phyloP scores from a whole-genome alignment of 2,888 invertebrate species.

The Orthonevra nobilis region DNA sequence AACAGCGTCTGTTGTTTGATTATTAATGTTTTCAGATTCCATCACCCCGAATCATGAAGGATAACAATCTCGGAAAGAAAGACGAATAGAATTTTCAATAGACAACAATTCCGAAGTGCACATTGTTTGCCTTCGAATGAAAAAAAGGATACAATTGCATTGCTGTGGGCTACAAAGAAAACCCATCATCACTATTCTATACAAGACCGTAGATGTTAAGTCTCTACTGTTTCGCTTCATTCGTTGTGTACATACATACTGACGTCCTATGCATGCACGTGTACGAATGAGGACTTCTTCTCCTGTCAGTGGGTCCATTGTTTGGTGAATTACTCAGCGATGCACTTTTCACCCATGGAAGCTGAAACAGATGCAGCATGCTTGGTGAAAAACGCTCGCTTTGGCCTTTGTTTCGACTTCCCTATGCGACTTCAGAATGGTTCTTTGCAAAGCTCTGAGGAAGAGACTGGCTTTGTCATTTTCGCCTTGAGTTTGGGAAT shows the following conservation, averaged over 20 bases:
- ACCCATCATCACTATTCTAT: background rate
- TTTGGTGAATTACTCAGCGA: constrained; percentile 55
- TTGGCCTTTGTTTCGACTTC: constrained; percentile 48
- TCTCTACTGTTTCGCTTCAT: constrained; percentile 35
- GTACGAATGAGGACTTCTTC: constrained; percentile 27
- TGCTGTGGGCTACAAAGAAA: constrained; percentile 8
- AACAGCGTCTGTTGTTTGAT: constrained; percentile 2
- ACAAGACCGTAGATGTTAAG: constrained; percentile 17
- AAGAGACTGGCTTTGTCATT: constrained; percentile 4
- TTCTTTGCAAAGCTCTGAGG: constrained; percentile 31
- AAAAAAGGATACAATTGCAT: constrained; percentile 42
- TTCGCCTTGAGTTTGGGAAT: constrained; percentile 13
- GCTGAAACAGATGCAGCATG: constrained; percentile 44
- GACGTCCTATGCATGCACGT: background rate
- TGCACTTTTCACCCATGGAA: constrained; percentile 51
- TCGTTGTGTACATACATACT: constrained; percentile 24
- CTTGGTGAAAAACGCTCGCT: constrained; percentile 29
- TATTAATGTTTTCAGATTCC: constrained; percentile 25
- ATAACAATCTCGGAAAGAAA: constrained; percentile 18
- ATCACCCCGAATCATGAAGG: background rate
- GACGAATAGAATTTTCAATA: constrained; percentile 25
- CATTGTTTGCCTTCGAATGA: constrained; percentile 41
- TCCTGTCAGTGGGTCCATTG: constrained; percentile 50
- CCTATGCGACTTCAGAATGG: constrained; percentile 18
- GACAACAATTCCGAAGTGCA: constrained; percentile 31